Percentiles rank a stretch among this genome's conserved stretches.
Conservation (phyloP, 2,888 invertebrate species). For the Metopia argyrocephala region DNA sequence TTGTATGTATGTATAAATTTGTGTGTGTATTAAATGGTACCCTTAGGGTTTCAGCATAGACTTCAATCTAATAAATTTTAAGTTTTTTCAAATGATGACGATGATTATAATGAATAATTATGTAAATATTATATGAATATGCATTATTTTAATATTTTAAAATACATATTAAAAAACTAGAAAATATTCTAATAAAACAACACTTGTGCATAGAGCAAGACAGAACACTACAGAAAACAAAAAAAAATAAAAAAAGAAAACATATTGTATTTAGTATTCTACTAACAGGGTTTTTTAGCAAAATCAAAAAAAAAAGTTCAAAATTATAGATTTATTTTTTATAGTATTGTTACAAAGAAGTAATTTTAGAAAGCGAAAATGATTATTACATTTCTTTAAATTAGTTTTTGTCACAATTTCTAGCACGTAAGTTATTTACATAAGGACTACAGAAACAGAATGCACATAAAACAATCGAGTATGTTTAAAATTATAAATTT, state of each 20-base stretch:
- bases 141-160: constrained; percentile 20
- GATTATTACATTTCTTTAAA: too few species aligned
- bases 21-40: constrained; percentile 41
- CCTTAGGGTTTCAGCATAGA: constrained; percentile 56
- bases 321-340: too few species aligned
- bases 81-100: constrained; percentile 56
- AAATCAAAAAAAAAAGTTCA: too few species aligned
- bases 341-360: too few species aligned
- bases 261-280: background rate
- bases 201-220: background rate
- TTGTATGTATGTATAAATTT: constrained; percentile 35
- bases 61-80: constrained; percentile 61
- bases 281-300: background rate
- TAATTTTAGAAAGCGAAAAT: too few species aligned
- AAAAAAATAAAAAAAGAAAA: background rate
- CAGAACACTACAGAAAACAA: constrained; percentile 7
- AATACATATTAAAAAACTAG: constrained; percentile 22
- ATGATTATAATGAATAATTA: constrained; percentile 62
- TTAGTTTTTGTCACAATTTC: too few species aligned
- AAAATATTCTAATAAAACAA: constrained; percentile 21
- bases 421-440: too few species aligned
- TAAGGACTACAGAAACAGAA: too few species aligned
- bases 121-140: constrained; percentile 15
- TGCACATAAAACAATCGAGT: too few species aligned
- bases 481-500: too few species aligned